A percentile compares a stretch with the other conserved stretches of the same genome.
These are phyloP conservation scores for Prietella phreatophila DNA, from an alignment of 2,113 vertebrate species.

Conservation along the genomic window DNA sequence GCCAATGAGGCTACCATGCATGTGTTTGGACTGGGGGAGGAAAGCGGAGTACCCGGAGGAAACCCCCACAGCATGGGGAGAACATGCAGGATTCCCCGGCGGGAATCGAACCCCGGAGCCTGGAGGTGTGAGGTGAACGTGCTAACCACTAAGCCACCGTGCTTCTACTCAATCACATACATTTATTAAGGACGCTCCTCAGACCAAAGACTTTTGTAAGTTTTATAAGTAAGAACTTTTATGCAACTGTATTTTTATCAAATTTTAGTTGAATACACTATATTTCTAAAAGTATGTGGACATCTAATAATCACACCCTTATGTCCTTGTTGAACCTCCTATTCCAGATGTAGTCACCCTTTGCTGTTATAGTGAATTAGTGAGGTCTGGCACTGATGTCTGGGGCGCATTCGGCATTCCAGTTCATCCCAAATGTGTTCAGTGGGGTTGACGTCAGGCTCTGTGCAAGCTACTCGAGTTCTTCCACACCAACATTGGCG, in stretches of 20 bases:
- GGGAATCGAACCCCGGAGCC: too few relatives aligned
- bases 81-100: too few relatives aligned
- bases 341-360: background rate
- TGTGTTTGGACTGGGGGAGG: too few relatives aligned
- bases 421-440: background rate
- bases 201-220: background rate
- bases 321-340: background rate
- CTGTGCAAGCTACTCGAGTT: background rate
- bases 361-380: background rate
- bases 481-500: background rate
- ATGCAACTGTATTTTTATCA: background rate
- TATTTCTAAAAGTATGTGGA: background rate
- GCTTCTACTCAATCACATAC: background rate
- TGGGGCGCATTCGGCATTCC: background rate
- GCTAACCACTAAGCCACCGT: too few relatives aligned
- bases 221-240: background rate
- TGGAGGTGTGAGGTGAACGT: too few relatives aligned
- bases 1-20: too few relatives aligned
- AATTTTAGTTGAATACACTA: background rate
- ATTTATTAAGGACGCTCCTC: background rate
- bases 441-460: background rate
- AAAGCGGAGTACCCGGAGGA: too few relatives aligned
- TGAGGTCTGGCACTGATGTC: background rate
- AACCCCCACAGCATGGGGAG: too few relatives aligned
- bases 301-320: background rate